These are phyloP conservation scores for Cygnus atratus DNA, from an alignment of 2,113 vertebrate species.

Conservation along the genomic window DNA sequence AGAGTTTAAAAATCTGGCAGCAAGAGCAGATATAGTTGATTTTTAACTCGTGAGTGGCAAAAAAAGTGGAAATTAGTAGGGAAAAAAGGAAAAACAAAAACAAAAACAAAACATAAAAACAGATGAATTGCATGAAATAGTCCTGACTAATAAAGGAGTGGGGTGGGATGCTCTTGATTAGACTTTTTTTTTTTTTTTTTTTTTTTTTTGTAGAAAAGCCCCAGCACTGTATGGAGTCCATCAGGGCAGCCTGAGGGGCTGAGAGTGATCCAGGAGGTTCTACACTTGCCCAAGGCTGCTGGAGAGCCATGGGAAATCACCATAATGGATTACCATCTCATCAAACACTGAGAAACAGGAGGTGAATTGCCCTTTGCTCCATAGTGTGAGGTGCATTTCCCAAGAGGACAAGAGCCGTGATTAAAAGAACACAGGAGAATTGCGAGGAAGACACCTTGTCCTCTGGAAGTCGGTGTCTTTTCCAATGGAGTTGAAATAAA, in stretches of 20 bases:
- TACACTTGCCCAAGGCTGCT: not conserved
- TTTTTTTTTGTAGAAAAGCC: not conserved
- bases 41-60: not conserved
- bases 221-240: not conserved
- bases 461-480: not conserved
- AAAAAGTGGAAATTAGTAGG: not conserved
- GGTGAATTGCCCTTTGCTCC: not conserved
- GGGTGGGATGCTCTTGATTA: accelerated
- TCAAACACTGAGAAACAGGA: not conserved
- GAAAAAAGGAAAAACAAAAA: not conserved
- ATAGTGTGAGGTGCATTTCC: not conserved
- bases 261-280: not conserved
- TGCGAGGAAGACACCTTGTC: not conserved
- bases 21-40: not conserved
- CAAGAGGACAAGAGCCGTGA: not conserved
- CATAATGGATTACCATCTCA: accelerated
- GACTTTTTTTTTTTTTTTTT: not conserved
- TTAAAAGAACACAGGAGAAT: not conserved
- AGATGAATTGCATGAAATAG: not conserved
- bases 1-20: not conserved
- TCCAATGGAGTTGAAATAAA: not conserved
- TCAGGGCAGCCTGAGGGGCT: not conserved
- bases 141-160: not conserved
- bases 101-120: not conserved
- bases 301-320: not conserved